Conservation (phyloP, 2,113 vertebrate species). For the Hydrochoerus hydrochaeris region DNA sequence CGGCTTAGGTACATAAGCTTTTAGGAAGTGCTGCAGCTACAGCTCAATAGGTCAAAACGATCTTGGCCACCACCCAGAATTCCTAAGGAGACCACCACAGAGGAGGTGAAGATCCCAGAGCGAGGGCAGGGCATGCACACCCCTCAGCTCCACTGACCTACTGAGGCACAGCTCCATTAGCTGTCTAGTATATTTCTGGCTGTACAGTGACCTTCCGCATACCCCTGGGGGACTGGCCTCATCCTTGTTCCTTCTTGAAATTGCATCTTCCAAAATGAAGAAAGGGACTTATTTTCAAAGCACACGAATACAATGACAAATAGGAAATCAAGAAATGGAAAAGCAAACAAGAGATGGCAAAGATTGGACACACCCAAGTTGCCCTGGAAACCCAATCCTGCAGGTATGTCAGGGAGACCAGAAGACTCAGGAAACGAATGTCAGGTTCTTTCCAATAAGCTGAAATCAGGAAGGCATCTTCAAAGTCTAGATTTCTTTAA, state of each 20-base stretch:
- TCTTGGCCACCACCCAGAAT: not conserved
- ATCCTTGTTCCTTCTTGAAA: not conserved
- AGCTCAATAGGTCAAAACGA: rapidly evolving
- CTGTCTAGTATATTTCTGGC: not conserved
- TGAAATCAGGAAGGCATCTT: not conserved
- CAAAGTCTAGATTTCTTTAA: not conserved
- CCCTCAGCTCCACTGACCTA: rapidly evolving
- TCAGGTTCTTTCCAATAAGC: rapidly evolving
- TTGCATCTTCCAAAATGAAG: rapidly evolving
- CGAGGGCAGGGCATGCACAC: rapidly evolving
- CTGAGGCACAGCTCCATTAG: rapidly evolving
- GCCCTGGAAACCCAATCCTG: not conserved
- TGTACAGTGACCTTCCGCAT: not conserved
- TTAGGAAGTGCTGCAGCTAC: not conserved
- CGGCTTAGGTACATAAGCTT: not conserved
- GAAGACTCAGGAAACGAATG: not conserved
- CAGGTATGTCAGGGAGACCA: rapidly evolving
- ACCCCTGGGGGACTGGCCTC: not conserved
- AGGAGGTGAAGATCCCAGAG: rapidly evolving
- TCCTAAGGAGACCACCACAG: not conserved
- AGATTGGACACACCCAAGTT: rapidly evolving
- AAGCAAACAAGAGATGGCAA: rapidly evolving
- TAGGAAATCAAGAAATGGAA: not conserved
- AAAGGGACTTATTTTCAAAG: not conserved
- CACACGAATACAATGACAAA: not conserved